A percentile compares a stretch with the other conserved stretches of the same genome.
Conservation (phyloP, 2,888 invertebrate genomes). For the Elgonia sp. region DNA sequence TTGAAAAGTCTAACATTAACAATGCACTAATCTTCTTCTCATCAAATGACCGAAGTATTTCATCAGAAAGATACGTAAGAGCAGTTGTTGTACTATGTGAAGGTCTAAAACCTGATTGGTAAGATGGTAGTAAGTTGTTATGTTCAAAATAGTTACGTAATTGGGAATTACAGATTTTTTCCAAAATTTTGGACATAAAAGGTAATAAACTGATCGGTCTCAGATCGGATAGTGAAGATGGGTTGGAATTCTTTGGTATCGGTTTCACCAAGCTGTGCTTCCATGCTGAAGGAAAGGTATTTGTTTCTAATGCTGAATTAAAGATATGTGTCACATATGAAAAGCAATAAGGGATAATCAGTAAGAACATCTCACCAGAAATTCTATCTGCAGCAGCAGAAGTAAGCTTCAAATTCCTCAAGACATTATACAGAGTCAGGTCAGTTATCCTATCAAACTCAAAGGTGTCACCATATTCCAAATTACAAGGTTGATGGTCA, state of each 20-base stretch:
- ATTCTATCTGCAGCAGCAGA: slow-evolving; percentile 14
- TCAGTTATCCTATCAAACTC: background rate
- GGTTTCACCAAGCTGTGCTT: slow-evolving; percentile 12
- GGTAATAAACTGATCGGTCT: too few relatives aligned
- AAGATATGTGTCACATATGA: slow-evolving; percentile 10
- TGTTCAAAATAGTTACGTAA: background rate
- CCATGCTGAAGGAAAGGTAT: too few relatives aligned
- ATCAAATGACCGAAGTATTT: slow-evolving; percentile 16
- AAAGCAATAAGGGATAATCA: too few relatives aligned
- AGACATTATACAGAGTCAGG: background rate
- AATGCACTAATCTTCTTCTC: too few relatives aligned
- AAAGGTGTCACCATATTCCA: slow-evolving; percentile 1
- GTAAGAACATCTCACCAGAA: slow-evolving; percentile 3
- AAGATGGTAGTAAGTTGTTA: background rate
- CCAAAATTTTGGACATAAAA: too few relatives aligned
- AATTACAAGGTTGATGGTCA: too few relatives aligned
- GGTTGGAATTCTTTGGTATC: background rate
- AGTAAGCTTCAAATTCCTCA: slow-evolving; percentile 5
- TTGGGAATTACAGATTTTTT: slow-evolving; percentile 17
- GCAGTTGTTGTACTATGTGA: slow-evolving; percentile 23
- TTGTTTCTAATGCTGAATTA: slow-evolving; percentile 11
- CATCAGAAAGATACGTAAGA: too few relatives aligned
- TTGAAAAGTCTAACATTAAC: too few relatives aligned
- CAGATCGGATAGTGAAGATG: slow-evolving; percentile 1
- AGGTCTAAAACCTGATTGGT: slow-evolving; percentile 20